Conservation (phyloP, 2,113 vertebrate genomes). For the Entosphenus tridentatus region DNA sequence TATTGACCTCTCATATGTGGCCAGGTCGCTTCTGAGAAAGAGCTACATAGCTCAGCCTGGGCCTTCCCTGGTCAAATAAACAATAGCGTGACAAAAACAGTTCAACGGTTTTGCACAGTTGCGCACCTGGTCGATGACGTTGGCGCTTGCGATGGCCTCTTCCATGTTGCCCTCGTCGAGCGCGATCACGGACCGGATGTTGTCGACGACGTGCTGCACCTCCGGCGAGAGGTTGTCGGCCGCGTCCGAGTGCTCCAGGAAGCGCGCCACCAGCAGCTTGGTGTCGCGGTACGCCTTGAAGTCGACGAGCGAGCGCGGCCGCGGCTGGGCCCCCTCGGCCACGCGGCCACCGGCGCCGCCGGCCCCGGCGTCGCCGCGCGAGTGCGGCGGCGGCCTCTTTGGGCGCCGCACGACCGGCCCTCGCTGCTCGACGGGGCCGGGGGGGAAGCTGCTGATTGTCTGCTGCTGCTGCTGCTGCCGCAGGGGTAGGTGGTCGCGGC, state of each 20-base stretch:
- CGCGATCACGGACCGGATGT: slow-evolving; percentile 39
- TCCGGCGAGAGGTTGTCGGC: slow-evolving; percentile 32
- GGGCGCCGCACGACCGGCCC: too few species aligned
- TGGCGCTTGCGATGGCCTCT: slow-evolving; percentile 41
- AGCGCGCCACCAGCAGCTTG: slow-evolving; percentile 30
- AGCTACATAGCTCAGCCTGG: too few species aligned
- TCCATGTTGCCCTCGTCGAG: slow-evolving; percentile 51
- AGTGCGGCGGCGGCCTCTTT: too few species aligned
- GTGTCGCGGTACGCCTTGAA: slow-evolving; percentile 41
- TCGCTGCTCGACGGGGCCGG: too few species aligned
- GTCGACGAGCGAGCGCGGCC: slow-evolving; percentile 38
- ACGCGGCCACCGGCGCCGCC: slow-evolving; percentile 17
- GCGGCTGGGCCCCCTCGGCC: slow-evolving; percentile 18
- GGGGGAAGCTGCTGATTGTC: too few species aligned
- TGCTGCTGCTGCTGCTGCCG: too few species aligned
- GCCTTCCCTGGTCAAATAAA: too few species aligned
- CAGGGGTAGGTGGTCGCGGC: too few species aligned
- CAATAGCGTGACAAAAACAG: too few species aligned
- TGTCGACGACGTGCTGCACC: slow-evolving; percentile 37
- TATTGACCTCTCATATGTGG: too few species aligned
- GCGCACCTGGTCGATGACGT: slow-evolving; percentile 39
- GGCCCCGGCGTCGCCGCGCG: slow-evolving; percentile 3
- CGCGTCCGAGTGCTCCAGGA: slow-evolving; percentile 30
- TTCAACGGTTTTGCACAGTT: too few species aligned
- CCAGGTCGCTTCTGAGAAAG: too few species aligned